Percentiles rank a stretch among this genome's conserved stretches.
These are phyloP conservation scores for Protonibea diacanthus DNA, from an alignment of 2,797 vertebrate genomes.

Conservation along the genomic window DNA sequence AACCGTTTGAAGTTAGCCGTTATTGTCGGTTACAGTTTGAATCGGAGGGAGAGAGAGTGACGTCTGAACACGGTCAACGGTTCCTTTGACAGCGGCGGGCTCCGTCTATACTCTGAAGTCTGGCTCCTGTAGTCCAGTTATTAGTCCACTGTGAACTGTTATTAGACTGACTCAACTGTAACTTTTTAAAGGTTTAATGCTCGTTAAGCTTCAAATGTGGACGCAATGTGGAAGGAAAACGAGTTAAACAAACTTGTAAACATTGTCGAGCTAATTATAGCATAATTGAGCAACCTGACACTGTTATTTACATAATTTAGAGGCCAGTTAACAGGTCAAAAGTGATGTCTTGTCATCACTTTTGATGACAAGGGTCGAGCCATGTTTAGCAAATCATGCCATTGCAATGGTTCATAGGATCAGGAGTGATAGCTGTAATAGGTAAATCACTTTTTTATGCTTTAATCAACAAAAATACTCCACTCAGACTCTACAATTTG, in stretches of 20 bases:
- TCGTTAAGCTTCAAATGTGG: background rate
- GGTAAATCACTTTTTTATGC: background rate
- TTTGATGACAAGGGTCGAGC: too few relatives aligned
- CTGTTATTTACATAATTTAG: background rate
- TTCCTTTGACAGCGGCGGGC: slow-evolving; percentile 1
- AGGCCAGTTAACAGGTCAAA: background rate
- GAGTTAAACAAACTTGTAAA: background rate
- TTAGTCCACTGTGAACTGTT: background rate
- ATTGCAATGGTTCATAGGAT: background rate
- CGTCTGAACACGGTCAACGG: background rate
- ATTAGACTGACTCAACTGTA: background rate
- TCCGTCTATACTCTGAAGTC: slow-evolving; percentile 54
- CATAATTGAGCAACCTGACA: background rate
- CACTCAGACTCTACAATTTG: background rate
- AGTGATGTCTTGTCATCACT: too few relatives aligned
- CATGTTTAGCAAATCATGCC: background rate
- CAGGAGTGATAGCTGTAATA: background rate
- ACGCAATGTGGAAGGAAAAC: background rate
- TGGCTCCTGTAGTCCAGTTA: background rate
- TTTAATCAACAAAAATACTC: background rate
- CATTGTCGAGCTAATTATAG: background rate
- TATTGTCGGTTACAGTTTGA: background rate
- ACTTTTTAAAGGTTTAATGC: background rate
- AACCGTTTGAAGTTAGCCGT: rapidly evolving
- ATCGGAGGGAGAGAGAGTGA: too few relatives aligned